Conservation (phyloP, 2,888 invertebrate species). For the Noctua janthe region DNA sequence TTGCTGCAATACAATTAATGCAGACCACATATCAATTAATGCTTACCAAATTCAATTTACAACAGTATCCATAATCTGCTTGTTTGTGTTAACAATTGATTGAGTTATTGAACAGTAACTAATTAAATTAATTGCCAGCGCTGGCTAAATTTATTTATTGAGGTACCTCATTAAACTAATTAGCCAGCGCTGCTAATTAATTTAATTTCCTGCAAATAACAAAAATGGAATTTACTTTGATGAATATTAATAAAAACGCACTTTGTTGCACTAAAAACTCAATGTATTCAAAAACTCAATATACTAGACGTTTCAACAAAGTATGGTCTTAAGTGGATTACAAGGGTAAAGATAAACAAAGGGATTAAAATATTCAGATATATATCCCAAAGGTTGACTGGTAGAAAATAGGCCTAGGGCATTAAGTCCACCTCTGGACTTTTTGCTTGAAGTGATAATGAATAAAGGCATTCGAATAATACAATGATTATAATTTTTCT, state of each 20-base stretch:
- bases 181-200: background rate
- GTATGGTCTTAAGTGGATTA: too few species aligned
- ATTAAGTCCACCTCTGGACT: too few species aligned
- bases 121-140: background rate
- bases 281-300: too few species aligned
- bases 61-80: constrained; percentile 6
- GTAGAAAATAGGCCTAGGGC: too few species aligned
- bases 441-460: too few species aligned
- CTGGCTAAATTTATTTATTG: constrained; percentile 13
- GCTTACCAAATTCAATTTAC: constrained; percentile 25
- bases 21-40: background rate
- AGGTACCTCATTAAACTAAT: background rate
- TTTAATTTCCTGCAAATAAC: constrained; percentile 2
- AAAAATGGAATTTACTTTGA: background rate
- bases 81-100: constrained; percentile 14
- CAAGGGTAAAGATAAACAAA: too few species aligned
- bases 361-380: too few species aligned
- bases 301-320: too few species aligned
- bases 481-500: background rate
- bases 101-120: constrained; percentile 8
- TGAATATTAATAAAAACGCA: background rate
- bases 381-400: too few species aligned
- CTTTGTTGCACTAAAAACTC: background rate
- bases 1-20: background rate
- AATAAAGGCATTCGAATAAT: too few species aligned